Conservation (phyloP, 2,113 vertebrate species). For the Peucedramus taeniatus region DNA sequence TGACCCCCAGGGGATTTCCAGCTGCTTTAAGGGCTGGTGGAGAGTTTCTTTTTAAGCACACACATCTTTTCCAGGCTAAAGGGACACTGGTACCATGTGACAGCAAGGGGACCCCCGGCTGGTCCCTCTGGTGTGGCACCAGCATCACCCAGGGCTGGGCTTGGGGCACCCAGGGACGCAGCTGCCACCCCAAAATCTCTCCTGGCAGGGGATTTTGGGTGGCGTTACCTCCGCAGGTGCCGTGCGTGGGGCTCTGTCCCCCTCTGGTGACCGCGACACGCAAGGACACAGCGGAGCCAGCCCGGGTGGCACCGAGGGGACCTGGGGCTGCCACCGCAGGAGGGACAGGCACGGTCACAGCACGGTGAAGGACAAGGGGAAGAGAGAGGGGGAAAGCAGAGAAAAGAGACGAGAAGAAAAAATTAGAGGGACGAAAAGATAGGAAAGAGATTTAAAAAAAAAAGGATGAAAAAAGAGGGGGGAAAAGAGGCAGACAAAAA, state of each 20-base stretch:
- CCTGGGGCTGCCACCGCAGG: fast-evolving
- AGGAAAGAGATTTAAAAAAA: too few species aligned
- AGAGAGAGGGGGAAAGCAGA: fast-evolving
- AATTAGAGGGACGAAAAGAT: fast-evolving
- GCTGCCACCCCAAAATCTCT: not conserved
- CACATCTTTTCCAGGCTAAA: too few species aligned
- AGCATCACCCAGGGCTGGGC: not conserved
- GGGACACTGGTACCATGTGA: fast-evolving
- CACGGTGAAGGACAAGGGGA: fast-evolving
- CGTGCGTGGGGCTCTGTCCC: constrained; percentile 24
- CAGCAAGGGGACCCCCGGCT: fast-evolving
- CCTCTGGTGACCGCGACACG: not conserved
- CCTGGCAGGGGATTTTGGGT: fast-evolving
- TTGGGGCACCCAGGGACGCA: not conserved
- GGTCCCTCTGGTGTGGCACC: fast-evolving
- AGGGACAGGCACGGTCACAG: fast-evolving
- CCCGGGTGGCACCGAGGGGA: not conserved
- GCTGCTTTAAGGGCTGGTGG: not conserved
- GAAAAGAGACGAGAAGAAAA: fast-evolving
- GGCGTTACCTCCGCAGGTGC: fast-evolving
- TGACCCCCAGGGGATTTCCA: not conserved
- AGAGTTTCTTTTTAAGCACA: not conserved
- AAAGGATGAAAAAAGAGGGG: too few species aligned
- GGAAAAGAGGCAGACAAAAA: too few species aligned
- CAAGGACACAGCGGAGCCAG: not conserved